phyloP scores from a whole-genome alignment of 1,140 invertebrate genomes.

The Varroa destructor region DNA sequence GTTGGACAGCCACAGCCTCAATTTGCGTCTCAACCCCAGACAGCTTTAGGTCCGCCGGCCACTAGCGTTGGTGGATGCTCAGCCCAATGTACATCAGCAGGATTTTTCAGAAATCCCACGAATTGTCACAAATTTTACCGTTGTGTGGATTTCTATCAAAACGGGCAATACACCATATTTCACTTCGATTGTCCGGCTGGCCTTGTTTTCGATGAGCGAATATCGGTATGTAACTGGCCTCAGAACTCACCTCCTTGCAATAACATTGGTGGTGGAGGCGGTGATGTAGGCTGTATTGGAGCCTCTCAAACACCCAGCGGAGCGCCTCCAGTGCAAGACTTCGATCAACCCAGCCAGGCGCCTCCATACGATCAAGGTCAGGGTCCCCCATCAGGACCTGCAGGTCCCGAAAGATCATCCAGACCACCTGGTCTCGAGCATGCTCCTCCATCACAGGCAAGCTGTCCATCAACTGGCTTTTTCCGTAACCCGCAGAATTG shows the following conservation, averaged over 20 bases:
- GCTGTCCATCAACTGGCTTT: constrained; percentile 49
- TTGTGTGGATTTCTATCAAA: constrained; percentile 52
- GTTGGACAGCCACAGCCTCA: neutral
- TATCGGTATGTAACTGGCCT: constrained; percentile 55
- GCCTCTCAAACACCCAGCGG: constrained; percentile 31
- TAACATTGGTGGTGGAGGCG: constrained; percentile 41
- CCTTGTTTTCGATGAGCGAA: constrained; percentile 36
- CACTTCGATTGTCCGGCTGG: constrained; percentile 35
- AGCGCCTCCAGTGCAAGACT: constrained; percentile 30
- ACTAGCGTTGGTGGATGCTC: constrained; percentile 13
- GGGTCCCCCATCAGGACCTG: neutral
- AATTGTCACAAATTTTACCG: constrained; percentile 62
- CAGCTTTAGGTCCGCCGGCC: constrained; percentile 5
- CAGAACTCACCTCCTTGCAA: constrained; percentile 56
- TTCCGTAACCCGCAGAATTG: constrained; percentile 53
- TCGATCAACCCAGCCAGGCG: constrained; percentile 21
- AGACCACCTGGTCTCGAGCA: constrained; percentile 33
- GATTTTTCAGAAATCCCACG: constrained; percentile 47
- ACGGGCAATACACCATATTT: constrained; percentile 38
- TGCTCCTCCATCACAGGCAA: constrained; percentile 36
- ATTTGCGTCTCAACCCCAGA: neutral
- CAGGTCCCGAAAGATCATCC: neutral
- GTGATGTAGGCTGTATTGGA: constrained; percentile 39
- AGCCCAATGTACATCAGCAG: constrained; percentile 35
- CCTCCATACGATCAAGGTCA: constrained; percentile 12